Base-by-base conservation (phyloP, 2,797 vertebrate species). In the Tokudaia muenninki region DNA sequence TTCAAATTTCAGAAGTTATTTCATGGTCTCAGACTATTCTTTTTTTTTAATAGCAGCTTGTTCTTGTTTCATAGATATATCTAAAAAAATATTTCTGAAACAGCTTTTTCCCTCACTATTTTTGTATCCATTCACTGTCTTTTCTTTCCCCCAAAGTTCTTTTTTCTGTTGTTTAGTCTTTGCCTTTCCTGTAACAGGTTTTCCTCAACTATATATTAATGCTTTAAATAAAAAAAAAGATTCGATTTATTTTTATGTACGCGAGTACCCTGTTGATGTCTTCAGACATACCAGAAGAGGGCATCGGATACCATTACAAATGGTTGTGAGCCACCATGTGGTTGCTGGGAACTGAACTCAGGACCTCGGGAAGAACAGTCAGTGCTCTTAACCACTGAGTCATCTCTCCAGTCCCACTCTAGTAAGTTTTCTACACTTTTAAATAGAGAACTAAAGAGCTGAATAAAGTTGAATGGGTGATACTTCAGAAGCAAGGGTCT, bases 31-130 rank as follows among this genome's bases (percentile, higher is more conserved):
- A n/a, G 41, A 57, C 37, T 92, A 34, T 52, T 93, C 52, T 79
- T 95, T 80, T 79, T 95, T 80, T 92, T 92, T 61, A n/a, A 57
- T 37, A 91, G 12, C 22, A 47, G 41, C 16, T 44, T 77, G 16
- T 90, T 95, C 79, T 96, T 93, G 17, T 92, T 93, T 87, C 84
- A 77, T 59, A 83, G 57, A n/a, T 83, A 31, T 10, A 79, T 78
- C 75, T 22, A 34, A 37, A 29, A 87, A 72, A 41, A 3, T 41
- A 78, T 74, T 94, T 95, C 77, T 87, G 17, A 90, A 26, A 34
- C 31, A 87, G 31, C 21, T 90, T 82, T 92, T 87, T 93, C 89
- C 34, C 55, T 90, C 63, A 87, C 55, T 9, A 4, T 63, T 90
- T 92, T 93, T 34, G 80, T 77, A 34, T 94, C 55, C 91, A 26